phyloP scores from a whole-genome alignment of 2,888 invertebrate species.

The Microctonus aethiopoides region DNA sequence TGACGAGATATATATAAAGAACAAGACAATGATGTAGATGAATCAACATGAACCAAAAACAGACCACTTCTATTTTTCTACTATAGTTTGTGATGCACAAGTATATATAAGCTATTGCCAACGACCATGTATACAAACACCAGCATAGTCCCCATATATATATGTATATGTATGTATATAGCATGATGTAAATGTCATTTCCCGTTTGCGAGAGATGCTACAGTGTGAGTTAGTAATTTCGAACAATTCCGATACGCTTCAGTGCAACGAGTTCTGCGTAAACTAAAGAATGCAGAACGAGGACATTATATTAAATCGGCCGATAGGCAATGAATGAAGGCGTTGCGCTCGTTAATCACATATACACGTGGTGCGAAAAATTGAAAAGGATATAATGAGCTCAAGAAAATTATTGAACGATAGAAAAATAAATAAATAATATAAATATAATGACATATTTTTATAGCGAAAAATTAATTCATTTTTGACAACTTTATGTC shows the following conservation, averaged over 20 bases:
- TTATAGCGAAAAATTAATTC: neutral
- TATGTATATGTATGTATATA: neutral
- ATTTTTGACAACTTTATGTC: neutral
- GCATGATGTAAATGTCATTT: conserved; percentile 3
- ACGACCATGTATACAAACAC: neutral
- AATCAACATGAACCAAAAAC: conserved; percentile 2
- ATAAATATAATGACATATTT: neutral
- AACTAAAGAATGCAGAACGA: conserved; percentile 45
- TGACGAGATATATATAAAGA: neutral
- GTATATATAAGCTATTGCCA: neutral
- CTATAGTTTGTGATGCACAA: neutral
- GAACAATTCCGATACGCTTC: conserved; percentile 31
- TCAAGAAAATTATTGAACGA: neutral
- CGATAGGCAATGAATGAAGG: conserved; percentile 24
- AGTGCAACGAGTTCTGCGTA: conserved; percentile 34
- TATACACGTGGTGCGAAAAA: conserved; percentile 6
- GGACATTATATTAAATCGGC: conserved; percentile 47
- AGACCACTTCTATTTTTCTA: neutral
- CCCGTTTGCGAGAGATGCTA: conserved; percentile 1
- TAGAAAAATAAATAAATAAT: neutral
- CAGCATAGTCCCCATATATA: neutral
- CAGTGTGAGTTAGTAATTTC: conserved; percentile 3
- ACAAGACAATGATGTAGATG: neutral
- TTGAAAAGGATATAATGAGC: neutral
- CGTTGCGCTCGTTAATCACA: conserved; percentile 26